Evolutionary conservation across 2,113 vertebrate genomes (phyloP).

Genomic region (Uria lomvia): DNA sequence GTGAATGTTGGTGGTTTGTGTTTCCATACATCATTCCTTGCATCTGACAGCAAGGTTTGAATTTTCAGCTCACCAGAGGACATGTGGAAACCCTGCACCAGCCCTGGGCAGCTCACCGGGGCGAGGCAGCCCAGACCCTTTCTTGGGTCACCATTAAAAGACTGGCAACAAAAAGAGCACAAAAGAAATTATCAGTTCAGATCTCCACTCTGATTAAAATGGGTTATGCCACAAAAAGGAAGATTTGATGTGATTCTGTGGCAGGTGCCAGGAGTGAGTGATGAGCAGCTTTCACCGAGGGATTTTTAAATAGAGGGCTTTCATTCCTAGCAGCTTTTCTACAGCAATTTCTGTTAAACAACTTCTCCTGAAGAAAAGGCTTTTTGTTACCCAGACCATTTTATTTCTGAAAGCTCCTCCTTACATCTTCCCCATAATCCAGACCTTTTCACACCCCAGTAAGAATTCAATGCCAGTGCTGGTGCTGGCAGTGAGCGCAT

Average conservation of each 20-base stretch:
- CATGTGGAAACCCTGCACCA: neutral
- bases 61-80: neutral
- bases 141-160: too few relatives aligned
- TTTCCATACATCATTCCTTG: neutral
- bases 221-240: neutral
- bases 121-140: neutral
- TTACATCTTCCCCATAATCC: neutral
- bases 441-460: neutral
- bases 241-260: neutral
- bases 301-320: neutral
- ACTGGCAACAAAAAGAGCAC: neutral
- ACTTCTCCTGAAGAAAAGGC: neutral
- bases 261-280: neutral
- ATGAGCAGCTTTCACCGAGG: neutral
- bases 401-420: neutral
- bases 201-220: neutral
- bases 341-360: neutral
- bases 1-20: neutral
- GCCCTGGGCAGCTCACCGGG: neutral
- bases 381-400: neutral
- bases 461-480: neutral
- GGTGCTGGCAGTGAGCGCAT: fast-evolving
- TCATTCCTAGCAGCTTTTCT: neutral
- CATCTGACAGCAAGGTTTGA: neutral
- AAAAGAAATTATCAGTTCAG: neutral